phyloP scores from a whole-genome alignment of 2,113 vertebrate species.

The Brachionichthys hirsutus region DNA sequence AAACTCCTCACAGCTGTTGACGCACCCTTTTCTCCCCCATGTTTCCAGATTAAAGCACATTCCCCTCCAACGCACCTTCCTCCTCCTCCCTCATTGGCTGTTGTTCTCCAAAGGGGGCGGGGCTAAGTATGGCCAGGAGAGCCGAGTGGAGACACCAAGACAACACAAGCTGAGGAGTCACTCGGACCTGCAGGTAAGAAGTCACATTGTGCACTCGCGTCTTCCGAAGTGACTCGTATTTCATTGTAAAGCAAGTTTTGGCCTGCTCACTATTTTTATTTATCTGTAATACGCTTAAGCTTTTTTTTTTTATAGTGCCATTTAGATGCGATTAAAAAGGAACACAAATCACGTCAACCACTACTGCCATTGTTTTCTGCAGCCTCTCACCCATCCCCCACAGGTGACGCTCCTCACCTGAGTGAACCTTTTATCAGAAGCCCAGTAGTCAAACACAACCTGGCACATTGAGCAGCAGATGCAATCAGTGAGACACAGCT shows the following conservation, averaged over 20 bases:
- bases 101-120: conserved; percentile 15
- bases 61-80: neutral
- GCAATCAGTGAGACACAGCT: conserved; percentile 13
- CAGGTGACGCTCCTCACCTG: conserved; percentile 15
- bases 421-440: conserved; percentile 37
- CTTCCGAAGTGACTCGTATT: neutral
- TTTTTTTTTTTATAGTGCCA: neutral
- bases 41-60: conserved; percentile 20
- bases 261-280: neutral
- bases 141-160: conserved; percentile 16
- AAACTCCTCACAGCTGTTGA: conserved; percentile 8
- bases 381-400: conserved; percentile 21
- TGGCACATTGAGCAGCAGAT: conserved; percentile 12
- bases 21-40: neutral
- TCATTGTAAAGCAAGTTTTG: neutral
- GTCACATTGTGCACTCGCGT: neutral
- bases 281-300: neutral
- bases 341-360: neutral
- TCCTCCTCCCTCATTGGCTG: conserved; percentile 19
- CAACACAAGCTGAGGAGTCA: conserved; percentile 34
- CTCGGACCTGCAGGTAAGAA: conserved; percentile 57
- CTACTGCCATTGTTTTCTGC: conserved; percentile 12
- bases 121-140: conserved; percentile 64
- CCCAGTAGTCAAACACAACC: conserved; percentile 32
- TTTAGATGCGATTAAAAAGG: neutral